A percentile compares a stretch with the other conserved stretches of the same genome.
phyloP scores from a whole-genome alignment of 1,140 invertebrate species.

The Drosophila chauvacae region DNA sequence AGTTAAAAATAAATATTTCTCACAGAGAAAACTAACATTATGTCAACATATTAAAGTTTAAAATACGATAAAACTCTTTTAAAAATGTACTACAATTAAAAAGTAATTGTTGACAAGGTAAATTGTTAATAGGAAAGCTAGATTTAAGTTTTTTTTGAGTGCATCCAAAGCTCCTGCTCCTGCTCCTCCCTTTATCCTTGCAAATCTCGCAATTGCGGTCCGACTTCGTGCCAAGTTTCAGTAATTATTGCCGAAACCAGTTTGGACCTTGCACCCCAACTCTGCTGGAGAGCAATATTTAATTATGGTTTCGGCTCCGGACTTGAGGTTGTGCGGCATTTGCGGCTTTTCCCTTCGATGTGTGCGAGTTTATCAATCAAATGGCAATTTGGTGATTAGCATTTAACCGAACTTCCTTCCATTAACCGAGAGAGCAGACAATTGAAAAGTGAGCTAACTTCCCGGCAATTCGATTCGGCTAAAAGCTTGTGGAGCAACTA shows the following conservation, averaged over 20 bases:
- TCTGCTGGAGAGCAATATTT: slow-evolving; percentile 61
- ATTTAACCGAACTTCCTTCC: slow-evolving; percentile 39
- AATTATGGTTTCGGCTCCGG: slow-evolving; percentile 64
- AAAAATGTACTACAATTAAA: background rate
- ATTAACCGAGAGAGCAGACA: slow-evolving; percentile 26
- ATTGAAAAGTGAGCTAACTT: slow-evolving; percentile 42
- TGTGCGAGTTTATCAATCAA: slow-evolving; percentile 48
- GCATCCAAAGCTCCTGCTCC: background rate
- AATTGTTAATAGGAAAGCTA: no score
- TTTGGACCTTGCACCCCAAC: slow-evolving; percentile 39
- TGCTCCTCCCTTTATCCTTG: background rate
- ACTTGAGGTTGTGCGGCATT: slow-evolving; percentile 21
- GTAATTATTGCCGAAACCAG: slow-evolving; percentile 63
- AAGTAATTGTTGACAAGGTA: no score
- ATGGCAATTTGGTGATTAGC: slow-evolving; percentile 56
- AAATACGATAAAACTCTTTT: background rate
- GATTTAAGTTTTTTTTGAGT: background rate
- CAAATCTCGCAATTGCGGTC: slow-evolving; percentile 43
- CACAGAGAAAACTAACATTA: background rate
- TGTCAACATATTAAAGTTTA: background rate
- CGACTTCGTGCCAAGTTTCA: slow-evolving; percentile 58
- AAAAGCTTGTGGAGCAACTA: slow-evolving; percentile 31
- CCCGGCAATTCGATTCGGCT: slow-evolving; percentile 32
- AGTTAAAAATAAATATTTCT: background rate
- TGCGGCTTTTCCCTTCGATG: slow-evolving; percentile 20